Evolutionary conservation across 2,797 vertebrate genomes (phyloP), one percentile per base, ranked within the genome.

Genomic region (Hipposideros larvatus): DNA sequence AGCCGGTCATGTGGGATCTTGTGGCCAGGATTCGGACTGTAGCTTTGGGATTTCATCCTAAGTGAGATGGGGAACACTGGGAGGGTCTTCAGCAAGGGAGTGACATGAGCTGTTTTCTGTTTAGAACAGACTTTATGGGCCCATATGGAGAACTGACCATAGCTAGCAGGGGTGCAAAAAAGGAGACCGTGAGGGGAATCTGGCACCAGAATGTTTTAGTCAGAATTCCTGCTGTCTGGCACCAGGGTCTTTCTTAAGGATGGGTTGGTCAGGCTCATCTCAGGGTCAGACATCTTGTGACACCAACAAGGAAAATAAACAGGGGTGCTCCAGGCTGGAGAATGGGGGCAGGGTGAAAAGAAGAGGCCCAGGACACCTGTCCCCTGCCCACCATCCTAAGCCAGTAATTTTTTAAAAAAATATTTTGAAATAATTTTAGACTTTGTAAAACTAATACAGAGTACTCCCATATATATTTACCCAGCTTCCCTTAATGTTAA

Each of bases 401-500:
- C 37, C 37, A 37, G 37, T 51, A 82, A 1, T 11, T 26, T 84
- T 85, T 73, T 21, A 37, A 37, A 37, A 37, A 37, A 37, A 3
- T 37, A 70, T 46, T 87, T 65, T 71, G 61, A 71, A 91, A 94
- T 88, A 73, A 84, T 53, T 82, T 89, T 53, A 65, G 41, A 89
- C 57, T 14, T 43, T 83, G 28, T 28, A 79, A 74, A 79, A 48
- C 19, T 37, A 18, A 3, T 53, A n/a, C 34, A 48, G 73, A 70
- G 87, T 37, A 3, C 37, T 37, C 37, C 37, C 26, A 28, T 26
- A 11, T 31, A 0, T 16, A 37, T 18, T 31, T 16, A 19, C 14
- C 21, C n/a, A 11, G 14, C 24, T 57, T 84, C 41, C 28, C 57
- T 41, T 46, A 26, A 78, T 4, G 24, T 55, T 71, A 55, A 34